Evolutionary conservation across 2,797 vertebrate species (phyloP), one percentile per base, ranked within the genome.

Genomic region (Sebastiscus albofasciatus): DNA sequence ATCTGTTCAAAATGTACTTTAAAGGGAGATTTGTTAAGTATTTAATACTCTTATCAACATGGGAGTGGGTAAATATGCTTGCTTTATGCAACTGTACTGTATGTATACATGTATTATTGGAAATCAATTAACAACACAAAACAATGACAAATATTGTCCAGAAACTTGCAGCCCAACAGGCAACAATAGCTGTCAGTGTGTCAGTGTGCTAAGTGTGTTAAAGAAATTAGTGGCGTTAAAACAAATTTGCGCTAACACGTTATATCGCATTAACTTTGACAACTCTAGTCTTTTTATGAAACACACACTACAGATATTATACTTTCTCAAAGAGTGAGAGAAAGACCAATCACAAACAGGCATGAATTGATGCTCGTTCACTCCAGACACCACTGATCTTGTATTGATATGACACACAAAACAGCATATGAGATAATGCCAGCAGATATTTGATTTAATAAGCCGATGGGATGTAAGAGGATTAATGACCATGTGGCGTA

Each of bases 391-490:
- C 24, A 42, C 39, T 70, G 24, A 72, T 67, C 20, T 72, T n/a
- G 36, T 34, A 31, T 26, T 54, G 29, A 67, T 77, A 72, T 77
- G 59, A 9, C 5, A 24, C 70, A 74, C 31, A 1, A 64, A 73
- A 64, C 55, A 31, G 27, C 69, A 26, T 68, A 8, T 64, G n/a
- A 70, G 42, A 59, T 61, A 33, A 52, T 62, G 26, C 29, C 66
- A 39, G 58, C 31, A 61, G 68, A 67, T 61, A 77, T 82, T 69
- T 70, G 11, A 59, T 72, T 61, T 58, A 29, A 62, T 73, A 52
- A 49, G 49, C 67, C 55, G 59, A 65, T 72, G 55, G 10, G 34
- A 73, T 68, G 34, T 69, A 79, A 79, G 81, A 79, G 34, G 75
- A 79, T 87, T 56, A 84, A 61, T 39, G n/a, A 10, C 3, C 14